A percentile compares a stretch with the other conserved stretches of the same genome.
phyloP scores from a whole-genome alignment of 2,797 vertebrate species.

The Tapirus indicus region DNA sequence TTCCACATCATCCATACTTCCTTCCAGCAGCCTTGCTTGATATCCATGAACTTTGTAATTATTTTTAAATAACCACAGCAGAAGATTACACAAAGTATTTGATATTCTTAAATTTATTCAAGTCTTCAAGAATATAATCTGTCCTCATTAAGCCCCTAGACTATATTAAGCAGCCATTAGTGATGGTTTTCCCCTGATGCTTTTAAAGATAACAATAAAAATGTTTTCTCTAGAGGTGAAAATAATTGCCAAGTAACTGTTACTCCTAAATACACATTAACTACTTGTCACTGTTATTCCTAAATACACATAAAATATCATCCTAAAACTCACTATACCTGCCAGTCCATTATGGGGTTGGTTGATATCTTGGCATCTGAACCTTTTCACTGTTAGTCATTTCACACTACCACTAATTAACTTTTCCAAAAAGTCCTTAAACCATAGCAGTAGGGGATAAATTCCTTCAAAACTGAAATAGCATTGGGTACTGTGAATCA shows the following conservation, averaged over 20 bases:
- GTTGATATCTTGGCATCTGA: background rate
- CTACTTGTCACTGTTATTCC: background rate
- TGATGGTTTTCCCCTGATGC: background rate
- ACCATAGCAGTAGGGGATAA: background rate
- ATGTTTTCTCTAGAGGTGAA: background rate
- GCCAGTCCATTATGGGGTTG: background rate
- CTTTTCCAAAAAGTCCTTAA: conserved; percentile 4
- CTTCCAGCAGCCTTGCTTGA: background rate
- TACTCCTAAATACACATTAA: background rate
- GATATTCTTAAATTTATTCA: background rate
- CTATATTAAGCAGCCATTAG: background rate
- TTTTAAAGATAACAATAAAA: conserved; percentile 39
- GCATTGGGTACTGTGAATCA: background rate
- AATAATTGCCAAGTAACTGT: conserved; percentile 16
- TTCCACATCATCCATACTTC: background rate
- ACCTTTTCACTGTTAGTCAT: background rate
- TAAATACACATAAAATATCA: conserved; percentile 29
- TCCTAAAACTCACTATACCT: background rate
- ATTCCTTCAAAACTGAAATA: background rate
- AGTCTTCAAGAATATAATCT: conserved; percentile 8
- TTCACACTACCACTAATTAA: background rate
- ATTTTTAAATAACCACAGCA: conserved; percentile 16
- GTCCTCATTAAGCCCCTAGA: background rate
- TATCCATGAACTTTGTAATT: background rate
- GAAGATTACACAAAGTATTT: conserved; percentile 26